Percentiles rank a stretch among this genome's conserved stretches.
These are phyloP conservation scores for Pterocles orientalis DNA, from an alignment of 2,113 vertebrate species.

Conservation along the genomic window DNA sequence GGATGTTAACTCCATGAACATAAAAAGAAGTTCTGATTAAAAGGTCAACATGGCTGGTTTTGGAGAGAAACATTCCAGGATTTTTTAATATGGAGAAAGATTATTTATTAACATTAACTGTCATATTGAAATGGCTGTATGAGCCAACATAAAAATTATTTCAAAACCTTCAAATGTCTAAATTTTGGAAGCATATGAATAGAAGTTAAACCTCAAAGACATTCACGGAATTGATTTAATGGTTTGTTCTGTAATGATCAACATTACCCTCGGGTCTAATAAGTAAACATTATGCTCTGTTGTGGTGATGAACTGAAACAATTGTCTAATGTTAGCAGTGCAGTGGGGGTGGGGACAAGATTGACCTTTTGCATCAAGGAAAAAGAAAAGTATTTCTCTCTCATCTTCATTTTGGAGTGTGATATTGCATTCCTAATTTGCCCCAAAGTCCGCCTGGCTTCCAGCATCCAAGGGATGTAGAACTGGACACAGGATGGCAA, in stretches of 20 bases:
- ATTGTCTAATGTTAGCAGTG: constrained; percentile 57
- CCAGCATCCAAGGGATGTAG: constrained; percentile 29
- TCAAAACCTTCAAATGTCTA: constrained; percentile 56
- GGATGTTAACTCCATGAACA: constrained; percentile 44
- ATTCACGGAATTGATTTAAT: constrained; percentile 69
- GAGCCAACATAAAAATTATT: constrained; percentile 42
- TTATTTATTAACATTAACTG: constrained; percentile 34
- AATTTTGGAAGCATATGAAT: constrained; percentile 50
- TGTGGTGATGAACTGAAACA: constrained; percentile 69
- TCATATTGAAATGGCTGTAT: constrained; percentile 35
- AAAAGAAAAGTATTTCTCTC: constrained; percentile 43
- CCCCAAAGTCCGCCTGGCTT: constrained; percentile 25
- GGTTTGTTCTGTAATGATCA: constrained; percentile 67
- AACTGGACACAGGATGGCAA: constrained; percentile 4
- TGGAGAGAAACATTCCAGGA: neutral
- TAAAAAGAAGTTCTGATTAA: constrained; percentile 59
- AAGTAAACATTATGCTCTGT: constrained; percentile 66
- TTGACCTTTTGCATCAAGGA: constrained; percentile 63
- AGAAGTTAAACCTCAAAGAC: constrained; percentile 61
- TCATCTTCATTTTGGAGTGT: constrained; percentile 30
- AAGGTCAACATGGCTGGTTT: constrained; percentile 44
- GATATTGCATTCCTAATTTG: constrained; percentile 57
- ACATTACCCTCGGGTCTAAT: constrained; percentile 65
- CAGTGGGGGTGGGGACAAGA: constrained; percentile 12
- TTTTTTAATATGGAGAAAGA: constrained; percentile 20